These are phyloP conservation scores for Villa cingulata DNA, from an alignment of 2,888 invertebrate species.

Conservation along the genomic window DNA sequence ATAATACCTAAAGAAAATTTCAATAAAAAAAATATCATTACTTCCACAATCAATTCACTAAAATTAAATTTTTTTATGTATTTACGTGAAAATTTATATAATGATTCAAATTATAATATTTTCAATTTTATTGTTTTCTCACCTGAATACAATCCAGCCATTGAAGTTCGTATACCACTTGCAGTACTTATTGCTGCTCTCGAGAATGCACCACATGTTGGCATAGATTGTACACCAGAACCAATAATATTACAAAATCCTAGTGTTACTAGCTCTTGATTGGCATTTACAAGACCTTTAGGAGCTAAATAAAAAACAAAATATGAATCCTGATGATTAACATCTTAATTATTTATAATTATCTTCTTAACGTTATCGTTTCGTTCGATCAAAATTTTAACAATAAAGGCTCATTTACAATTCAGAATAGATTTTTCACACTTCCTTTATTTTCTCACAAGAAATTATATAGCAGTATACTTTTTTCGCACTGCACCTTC, in stretches of 20 bases:
- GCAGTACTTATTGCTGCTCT: slow-evolving; percentile 79
- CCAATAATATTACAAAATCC: slow-evolving; percentile 72
- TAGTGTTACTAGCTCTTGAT: slow-evolving; percentile 80
- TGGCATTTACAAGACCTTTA: slow-evolving; percentile 62
- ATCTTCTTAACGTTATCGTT: not conserved
- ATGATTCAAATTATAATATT: not conserved
- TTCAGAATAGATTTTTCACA: too few relatives aligned
- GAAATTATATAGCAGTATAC: too few relatives aligned
- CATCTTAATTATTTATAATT: too few relatives aligned
- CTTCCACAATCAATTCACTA: not conserved
- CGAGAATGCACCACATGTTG: slow-evolving; percentile 74
- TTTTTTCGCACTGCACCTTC: too few relatives aligned
- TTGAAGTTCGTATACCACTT: slow-evolving; percentile 75
- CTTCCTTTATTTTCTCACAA: too few relatives aligned
- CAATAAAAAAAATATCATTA: not conserved
- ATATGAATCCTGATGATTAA: not conserved
- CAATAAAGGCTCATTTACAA: too few relatives aligned
- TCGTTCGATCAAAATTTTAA: too few relatives aligned
- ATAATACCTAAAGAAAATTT: slow-evolving; percentile 47
- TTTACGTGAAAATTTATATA: too few relatives aligned
- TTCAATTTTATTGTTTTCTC: not conserved
- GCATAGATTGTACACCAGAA: slow-evolving; percentile 74
- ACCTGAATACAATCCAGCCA: slow-evolving; percentile 38
- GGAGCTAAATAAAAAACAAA: slow-evolving; percentile 39
- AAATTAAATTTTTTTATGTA: not conserved